Base-by-base conservation (phyloP, 2,113 vertebrate species). In the Benitochromis conjunctus region DNA sequence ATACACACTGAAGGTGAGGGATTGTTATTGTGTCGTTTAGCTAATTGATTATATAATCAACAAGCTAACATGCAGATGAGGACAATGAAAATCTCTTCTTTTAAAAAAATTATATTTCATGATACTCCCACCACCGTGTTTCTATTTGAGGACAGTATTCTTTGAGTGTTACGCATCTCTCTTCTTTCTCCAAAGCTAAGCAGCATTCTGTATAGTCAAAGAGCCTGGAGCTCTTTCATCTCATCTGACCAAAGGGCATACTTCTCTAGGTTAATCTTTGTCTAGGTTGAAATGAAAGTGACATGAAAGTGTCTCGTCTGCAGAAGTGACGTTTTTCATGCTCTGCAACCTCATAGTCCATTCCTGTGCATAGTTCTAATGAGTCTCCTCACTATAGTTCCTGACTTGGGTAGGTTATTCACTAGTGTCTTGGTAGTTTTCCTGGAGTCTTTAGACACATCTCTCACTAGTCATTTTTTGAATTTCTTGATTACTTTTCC, bases 71-170 rank as follows among this genome's bases (percentile, higher is more conserved):
- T 66, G 13, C 4, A 66, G 19, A 66, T 3, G 62, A 41, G 10
- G 60, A 64, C 31, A 64, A 64, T 64, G 60, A 64, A 38, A 64
- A 64, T 34, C 31, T 64, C 31, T 64, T 36, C 31, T 64, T 64
- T 64, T 36, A 5, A n/a, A 64, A 34, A 36, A 36, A 0, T 62
- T n/a, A 62, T 62, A 62, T 62, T 62, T 62, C 18, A 1, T 36
- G 36, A 62, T 36, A 62, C 18, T 62, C 58, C 58, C 31, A n/a
- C 5, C 58, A 62, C 5, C n/a, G 58, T 62, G 58, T 62, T 62
- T 62, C 58, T n/a, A 36, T 62, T 62, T 36, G 58, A 62, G 3
- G 18, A 36, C 18, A 62, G 31, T 62, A 62, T 62, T 62, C 18
- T 62, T 18, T 36, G 58, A 62, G 58, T 62, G 58, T 62, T 55